Conservation (phyloP, 1,140 invertebrate genomes). For the Manduca sexta region DNA sequence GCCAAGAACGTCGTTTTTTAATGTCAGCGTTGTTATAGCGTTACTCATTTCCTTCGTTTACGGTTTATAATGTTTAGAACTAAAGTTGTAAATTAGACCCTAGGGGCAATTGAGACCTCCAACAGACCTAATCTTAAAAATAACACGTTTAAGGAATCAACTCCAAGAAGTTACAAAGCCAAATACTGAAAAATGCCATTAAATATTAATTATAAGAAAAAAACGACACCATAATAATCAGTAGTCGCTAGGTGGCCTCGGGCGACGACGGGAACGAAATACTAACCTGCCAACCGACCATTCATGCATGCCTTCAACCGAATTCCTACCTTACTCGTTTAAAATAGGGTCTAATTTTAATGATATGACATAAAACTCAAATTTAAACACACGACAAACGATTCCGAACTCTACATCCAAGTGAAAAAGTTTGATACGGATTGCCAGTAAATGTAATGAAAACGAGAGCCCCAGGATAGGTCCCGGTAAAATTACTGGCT, state of each 20-base stretch:
- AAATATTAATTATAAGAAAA: conserved; percentile 58
- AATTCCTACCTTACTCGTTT: no score
- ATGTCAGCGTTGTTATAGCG: no score
- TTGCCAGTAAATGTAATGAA: neutral
- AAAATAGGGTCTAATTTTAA: no score
- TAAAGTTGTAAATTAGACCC: no score
- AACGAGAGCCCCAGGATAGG: conserved; percentile 16
- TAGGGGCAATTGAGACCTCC: no score
- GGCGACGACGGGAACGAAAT: conserved; percentile 4
- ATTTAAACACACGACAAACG: neutral
- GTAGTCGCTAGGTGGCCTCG: conserved; percentile 21
- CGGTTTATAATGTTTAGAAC: no score
- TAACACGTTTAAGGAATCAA: no score
- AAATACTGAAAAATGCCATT: conserved; percentile 25
- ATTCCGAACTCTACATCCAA: conserved; percentile 5
- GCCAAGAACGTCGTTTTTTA: no score
- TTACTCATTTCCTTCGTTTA: no score
- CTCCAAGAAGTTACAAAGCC: no score
- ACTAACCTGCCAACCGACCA: neutral
- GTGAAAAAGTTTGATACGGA: neutral
- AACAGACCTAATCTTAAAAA: no score
- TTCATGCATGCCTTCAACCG: neutral
- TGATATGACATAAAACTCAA: neutral
- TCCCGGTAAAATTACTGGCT: conserved; percentile 17
- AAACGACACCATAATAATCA: conserved; percentile 17